Conservation (phyloP, 1,140 invertebrate genomes). For the Phthorimaea operculella region DNA sequence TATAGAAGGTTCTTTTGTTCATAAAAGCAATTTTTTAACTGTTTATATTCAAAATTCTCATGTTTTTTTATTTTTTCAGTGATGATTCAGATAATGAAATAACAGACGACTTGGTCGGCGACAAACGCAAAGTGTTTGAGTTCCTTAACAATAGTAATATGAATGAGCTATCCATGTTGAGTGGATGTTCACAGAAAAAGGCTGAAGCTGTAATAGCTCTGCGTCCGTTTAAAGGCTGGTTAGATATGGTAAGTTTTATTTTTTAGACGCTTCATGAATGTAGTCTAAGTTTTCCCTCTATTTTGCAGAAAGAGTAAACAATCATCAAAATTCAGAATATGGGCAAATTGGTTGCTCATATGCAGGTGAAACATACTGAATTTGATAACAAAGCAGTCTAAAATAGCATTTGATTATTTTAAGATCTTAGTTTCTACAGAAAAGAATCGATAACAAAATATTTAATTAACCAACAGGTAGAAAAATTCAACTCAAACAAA, state of each 20-base stretch:
- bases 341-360: too few species aligned
- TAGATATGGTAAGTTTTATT: slow-evolving; percentile 71
- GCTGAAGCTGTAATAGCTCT: slow-evolving; percentile 74
- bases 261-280: neutral
- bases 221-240: slow-evolving; percentile 79
- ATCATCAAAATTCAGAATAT: too few species aligned
- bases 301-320: too few species aligned
- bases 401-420: too few species aligned
- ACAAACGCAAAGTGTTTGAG: slow-evolving; percentile 79
- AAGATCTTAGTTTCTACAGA: too few species aligned
- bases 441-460: too few species aligned
- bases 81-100: slow-evolving; percentile 80
- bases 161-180: slow-evolving; percentile 75
- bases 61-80: slow-evolving; percentile 37
- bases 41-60: too few species aligned
- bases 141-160: slow-evolving; percentile 77
- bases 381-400: too few species aligned
- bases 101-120: slow-evolving; percentile 73
- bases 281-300: too few species aligned
- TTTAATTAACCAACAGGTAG: slow-evolving; percentile 54
- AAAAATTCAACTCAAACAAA: slow-evolving; percentile 77
- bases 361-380: too few species aligned
- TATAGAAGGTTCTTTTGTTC: too few species aligned
- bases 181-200: slow-evolving; percentile 79
- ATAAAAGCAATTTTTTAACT: too few species aligned